Conservation (phyloP, 2,113 vertebrate species). For the Corvus hawaiiensis region DNA sequence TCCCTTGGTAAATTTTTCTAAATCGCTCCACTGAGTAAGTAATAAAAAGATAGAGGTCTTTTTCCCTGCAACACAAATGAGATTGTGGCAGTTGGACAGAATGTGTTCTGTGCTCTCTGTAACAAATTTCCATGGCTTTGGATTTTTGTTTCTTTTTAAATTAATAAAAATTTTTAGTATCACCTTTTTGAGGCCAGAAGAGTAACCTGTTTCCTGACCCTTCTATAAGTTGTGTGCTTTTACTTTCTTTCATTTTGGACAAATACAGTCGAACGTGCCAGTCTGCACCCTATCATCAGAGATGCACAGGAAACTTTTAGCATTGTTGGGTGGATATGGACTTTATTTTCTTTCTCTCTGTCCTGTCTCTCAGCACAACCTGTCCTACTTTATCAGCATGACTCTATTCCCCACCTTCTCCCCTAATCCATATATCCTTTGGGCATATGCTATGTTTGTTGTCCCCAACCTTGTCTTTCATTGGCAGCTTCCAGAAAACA, state of each 20-base stretch:
- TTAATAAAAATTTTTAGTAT: not conserved
- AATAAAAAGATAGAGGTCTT: not conserved
- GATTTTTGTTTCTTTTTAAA: not conserved
- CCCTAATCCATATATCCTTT: not conserved
- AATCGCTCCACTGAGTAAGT: not conserved
- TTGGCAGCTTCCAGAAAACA: not conserved
- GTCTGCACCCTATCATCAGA: not conserved
- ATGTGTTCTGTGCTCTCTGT: fast-evolving
- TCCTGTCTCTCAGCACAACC: not conserved
- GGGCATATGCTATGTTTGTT: not conserved
- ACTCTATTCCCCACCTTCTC: not conserved
- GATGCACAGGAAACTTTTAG: not conserved
- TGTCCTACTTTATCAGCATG: not conserved
- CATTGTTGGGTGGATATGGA: not conserved
- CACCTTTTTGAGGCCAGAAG: not conserved
- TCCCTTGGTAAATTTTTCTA: not conserved
- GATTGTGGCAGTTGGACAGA: not conserved
- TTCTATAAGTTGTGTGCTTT: not conserved
- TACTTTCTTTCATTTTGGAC: not conserved
- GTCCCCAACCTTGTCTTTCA: not conserved
- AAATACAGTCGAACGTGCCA: not conserved
- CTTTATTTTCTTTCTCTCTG: not conserved
- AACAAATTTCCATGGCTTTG: not conserved
- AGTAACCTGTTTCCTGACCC: not conserved
- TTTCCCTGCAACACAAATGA: not conserved